phyloP scores from a whole-genome alignment of 2,113 vertebrate species.

The Vidua macroura region DNA sequence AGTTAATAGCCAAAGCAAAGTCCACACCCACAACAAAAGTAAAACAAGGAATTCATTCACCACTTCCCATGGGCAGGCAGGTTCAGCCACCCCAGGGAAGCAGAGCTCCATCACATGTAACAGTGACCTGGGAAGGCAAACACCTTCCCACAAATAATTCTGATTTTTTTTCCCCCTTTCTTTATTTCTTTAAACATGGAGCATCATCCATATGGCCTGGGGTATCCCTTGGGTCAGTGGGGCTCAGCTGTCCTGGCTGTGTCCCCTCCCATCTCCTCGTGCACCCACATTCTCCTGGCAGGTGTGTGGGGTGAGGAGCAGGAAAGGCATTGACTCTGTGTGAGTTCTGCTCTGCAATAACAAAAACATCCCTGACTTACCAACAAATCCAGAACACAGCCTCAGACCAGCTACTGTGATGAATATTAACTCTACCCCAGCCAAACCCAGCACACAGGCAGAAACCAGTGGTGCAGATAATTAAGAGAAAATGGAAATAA shows the following conservation, averaged over 20 bases:
- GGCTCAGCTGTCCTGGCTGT: neutral
- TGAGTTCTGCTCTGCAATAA: neutral
- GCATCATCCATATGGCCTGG: accelerated
- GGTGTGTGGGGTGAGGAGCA: neutral
- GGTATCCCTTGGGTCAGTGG: neutral
- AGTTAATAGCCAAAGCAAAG: neutral
- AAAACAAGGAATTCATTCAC: neutral
- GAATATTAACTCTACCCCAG: neutral
- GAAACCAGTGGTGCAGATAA: neutral
- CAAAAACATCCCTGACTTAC: neutral
- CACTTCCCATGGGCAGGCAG: neutral
- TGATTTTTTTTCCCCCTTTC: no score
- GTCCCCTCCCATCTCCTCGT: neutral
- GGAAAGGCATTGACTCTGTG: neutral
- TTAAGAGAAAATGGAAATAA: neutral
- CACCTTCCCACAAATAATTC: neutral
- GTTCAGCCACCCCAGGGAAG: neutral
- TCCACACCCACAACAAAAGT: neutral
- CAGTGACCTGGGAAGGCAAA: neutral
- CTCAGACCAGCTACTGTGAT: neutral
- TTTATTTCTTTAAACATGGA: neutral
- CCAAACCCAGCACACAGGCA: neutral
- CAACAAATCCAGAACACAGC: neutral
- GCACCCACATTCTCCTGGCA: neutral
- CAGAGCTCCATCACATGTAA: neutral